phyloP scores from a whole-genome alignment of 2,113 vertebrate species.

The Chunga burmeisteri region DNA sequence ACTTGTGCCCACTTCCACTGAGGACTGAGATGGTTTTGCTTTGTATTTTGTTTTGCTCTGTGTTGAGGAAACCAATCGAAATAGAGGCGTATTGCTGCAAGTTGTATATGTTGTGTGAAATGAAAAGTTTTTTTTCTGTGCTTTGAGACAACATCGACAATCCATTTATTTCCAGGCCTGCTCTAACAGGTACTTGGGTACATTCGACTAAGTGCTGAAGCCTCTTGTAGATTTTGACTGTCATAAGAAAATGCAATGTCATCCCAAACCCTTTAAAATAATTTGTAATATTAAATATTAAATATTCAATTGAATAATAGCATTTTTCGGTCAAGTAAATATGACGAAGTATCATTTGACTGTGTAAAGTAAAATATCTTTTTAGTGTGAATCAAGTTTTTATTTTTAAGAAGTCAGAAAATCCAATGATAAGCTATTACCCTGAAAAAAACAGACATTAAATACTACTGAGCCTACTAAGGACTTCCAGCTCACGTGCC shows the following conservation, averaged over 20 bases:
- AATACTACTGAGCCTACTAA: neutral
- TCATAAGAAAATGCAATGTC: neutral
- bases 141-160: neutral
- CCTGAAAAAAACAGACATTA: neutral
- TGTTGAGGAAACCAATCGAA: neutral
- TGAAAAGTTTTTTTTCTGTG: neutral
- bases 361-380: neutral
- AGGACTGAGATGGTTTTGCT: neutral
- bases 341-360: neutral
- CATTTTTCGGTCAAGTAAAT: neutral
- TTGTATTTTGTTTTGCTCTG: neutral
- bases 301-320: neutral
- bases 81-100: neutral
- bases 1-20: neutral
- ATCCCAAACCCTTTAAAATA: neutral
- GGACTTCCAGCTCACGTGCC: neutral
- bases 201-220: neutral
- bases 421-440: neutral
- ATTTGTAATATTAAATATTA: neutral
- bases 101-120: neutral
- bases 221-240: neutral
- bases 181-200: neutral
- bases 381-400: neutral
- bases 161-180: neutral
- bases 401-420: neutral